Evolutionary conservation across 1,140 invertebrate species (phyloP).

Genomic region (Arctopsyche grandis): DNA sequence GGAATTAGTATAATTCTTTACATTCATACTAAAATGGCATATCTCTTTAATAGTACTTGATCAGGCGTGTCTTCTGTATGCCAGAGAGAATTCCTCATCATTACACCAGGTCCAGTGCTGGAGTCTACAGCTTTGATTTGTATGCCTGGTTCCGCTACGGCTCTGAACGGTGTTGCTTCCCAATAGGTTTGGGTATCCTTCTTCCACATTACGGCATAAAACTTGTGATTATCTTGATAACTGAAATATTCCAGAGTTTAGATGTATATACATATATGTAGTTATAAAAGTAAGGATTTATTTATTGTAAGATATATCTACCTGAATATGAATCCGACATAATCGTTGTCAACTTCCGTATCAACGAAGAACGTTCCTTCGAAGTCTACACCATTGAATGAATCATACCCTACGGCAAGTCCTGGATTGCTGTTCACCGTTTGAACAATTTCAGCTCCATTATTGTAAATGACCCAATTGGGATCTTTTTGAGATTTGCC

Average conservation of each 20-base stretch:
- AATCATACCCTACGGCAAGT: constrained; percentile 91
- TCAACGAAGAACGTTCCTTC: constrained; percentile 97
- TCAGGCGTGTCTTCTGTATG: constrained; percentile 89
- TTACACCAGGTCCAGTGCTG: constrained; percentile 88
- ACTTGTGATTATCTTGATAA: constrained; percentile 93
- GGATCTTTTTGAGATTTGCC: constrained; percentile 95
- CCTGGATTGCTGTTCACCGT: constrained; percentile 97
- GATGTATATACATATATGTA: not conserved
- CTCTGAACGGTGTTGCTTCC: constrained; percentile 89
- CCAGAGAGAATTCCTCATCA: constrained; percentile 92
- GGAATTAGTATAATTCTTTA: not conserved
- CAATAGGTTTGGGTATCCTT: constrained; percentile 94
- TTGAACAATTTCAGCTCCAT: constrained; percentile 95
- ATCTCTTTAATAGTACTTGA: constrained; percentile 68
- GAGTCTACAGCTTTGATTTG: constrained; percentile 93
- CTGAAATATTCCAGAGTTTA: constrained; percentile 59
- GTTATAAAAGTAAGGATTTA: not conserved
- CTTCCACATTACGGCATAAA: constrained; percentile 98
- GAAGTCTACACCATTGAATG: constrained; percentile 93
- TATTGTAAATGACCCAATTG: constrained; percentile 92
- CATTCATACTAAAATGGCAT: not conserved
- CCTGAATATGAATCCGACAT: constrained; percentile 95
- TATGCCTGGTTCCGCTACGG: constrained; percentile 92
- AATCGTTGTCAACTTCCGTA: constrained; percentile 95
- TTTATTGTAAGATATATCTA: constrained; percentile 57